A percentile compares a stretch with the other conserved stretches of the same genome.
Evolutionary conservation across 2,888 invertebrate genomes (phyloP).

Genomic region (Hydriomena furcata): DNA sequence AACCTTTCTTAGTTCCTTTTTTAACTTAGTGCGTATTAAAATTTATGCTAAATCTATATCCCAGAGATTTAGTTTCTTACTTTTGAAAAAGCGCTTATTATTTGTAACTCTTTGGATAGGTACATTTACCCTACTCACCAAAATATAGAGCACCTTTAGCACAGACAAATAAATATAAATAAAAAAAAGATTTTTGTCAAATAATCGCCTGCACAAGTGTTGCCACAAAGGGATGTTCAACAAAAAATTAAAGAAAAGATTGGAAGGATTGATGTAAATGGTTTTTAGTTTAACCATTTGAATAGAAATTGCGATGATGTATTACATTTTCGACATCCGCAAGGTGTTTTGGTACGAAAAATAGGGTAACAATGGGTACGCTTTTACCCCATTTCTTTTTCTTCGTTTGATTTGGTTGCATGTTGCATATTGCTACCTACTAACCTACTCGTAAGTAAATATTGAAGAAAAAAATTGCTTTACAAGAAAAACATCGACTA

Average conservation of each 20-base stretch:
- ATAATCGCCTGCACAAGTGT: slow-evolving; percentile 73
- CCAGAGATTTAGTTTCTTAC: no score
- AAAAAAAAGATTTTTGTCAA: slow-evolving; percentile 66
- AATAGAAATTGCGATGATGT: slow-evolving; percentile 50
- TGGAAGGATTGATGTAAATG: slow-evolving; percentile 59
- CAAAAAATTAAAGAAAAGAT: slow-evolving; percentile 39
- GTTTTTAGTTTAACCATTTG: slow-evolving; percentile 41
- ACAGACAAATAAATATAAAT: slow-evolving; percentile 60
- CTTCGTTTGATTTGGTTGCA: no score
- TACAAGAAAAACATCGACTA: no score
- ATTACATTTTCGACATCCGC: slow-evolving; percentile 46
- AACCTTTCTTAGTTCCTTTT: no score
- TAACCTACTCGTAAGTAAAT: no score
- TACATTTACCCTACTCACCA: slow-evolving; percentile 43
- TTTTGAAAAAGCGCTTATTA: no score
- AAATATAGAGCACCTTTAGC: slow-evolving; percentile 54
- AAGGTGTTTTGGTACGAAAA: slow-evolving; percentile 47
- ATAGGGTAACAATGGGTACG: slow-evolving; percentile 19
- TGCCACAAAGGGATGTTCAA: slow-evolving; percentile 46
- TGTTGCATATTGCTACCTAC: no score
- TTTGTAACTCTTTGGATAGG: not conserved
- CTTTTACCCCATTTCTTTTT: slow-evolving; percentile 19
- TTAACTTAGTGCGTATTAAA: no score
- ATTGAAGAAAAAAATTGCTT: no score
- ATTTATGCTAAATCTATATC: no score